Evolutionary conservation across 2,888 invertebrate genomes (phyloP).

Genomic region (Drosophila eohydei): DNA sequence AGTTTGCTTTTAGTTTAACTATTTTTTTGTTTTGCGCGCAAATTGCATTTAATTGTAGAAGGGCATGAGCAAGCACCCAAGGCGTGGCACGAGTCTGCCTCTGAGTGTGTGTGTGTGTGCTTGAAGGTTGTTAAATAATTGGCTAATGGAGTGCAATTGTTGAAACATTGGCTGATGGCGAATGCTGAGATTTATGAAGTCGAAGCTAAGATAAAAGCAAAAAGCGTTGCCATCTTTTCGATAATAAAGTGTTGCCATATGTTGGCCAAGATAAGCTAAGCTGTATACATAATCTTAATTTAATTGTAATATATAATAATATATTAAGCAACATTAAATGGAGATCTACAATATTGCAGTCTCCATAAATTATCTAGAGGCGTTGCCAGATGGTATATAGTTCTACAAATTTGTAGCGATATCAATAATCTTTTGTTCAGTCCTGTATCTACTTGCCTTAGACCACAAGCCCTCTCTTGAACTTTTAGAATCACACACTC

Average conservation of each 20-base stretch:
- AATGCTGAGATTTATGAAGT: conserved; percentile 45
- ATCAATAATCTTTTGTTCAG: neutral
- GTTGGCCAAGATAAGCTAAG: neutral
- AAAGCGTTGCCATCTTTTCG: conserved; percentile 20
- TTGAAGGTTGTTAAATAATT: conserved; percentile 47
- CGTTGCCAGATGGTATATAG: neutral
- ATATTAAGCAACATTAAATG: too few relatives aligned
- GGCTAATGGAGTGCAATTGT: conserved; percentile 57
- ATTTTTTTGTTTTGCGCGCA: conserved; percentile 43
- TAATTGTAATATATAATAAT: too few relatives aligned
- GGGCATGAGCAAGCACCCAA: conserved; percentile 30
- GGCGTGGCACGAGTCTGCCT: neutral
- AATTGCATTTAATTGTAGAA: conserved; percentile 67
- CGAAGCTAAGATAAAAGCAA: conserved; percentile 34
- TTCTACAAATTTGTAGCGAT: neutral
- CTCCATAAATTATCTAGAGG: too few relatives aligned
- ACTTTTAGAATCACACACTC: neutral
- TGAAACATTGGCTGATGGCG: conserved; percentile 42
- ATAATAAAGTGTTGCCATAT: conserved; percentile 14
- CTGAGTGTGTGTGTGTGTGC: conserved; percentile 7
- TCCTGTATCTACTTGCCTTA: neutral
- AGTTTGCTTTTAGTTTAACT: conserved; percentile 48
- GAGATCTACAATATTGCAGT: too few relatives aligned
- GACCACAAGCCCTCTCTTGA: neutral
- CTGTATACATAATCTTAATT: too few relatives aligned